These are phyloP conservation scores for Dynastes grantii DNA, from an alignment of 2,888 invertebrate genomes.

Conservation along the genomic window DNA sequence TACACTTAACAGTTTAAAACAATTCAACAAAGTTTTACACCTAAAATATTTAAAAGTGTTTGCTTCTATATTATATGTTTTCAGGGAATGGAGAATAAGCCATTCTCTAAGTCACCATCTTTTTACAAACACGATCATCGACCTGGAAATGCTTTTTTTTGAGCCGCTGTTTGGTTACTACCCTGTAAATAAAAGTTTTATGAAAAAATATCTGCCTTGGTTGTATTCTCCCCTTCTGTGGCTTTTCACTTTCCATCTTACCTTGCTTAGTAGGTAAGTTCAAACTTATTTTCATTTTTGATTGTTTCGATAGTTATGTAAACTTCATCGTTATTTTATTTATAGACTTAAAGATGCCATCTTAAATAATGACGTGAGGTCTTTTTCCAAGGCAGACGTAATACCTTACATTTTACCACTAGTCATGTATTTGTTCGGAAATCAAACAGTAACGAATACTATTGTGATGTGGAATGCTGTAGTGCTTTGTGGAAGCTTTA, in stretches of 20 bases:
- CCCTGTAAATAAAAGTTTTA: constrained; percentile 74
- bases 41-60: too few species aligned
- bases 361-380: constrained; percentile 23
- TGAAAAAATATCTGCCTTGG: constrained; percentile 73
- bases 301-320: not conserved
- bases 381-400: constrained; percentile 67
- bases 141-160: constrained; percentile 79
- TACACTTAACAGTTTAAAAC: too few species aligned
- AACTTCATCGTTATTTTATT: not conserved
- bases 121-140: constrained; percentile 84
- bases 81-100: constrained; percentile 81
- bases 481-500: constrained; percentile 73
- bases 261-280: constrained; percentile 18
- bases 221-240: constrained; percentile 70
- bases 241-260: constrained; percentile 4
- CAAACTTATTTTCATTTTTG: not conserved
- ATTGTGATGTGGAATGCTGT: constrained; percentile 74
- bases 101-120: constrained; percentile 86
- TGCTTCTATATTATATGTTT: not conserved
- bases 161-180: constrained; percentile 81
- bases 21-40: too few species aligned
- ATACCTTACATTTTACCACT: constrained; percentile 56
- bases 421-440: constrained; percentile 59
- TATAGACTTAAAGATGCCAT: constrained; percentile 19
- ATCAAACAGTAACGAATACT: constrained; percentile 64